Conservation (phyloP, 2,888 invertebrate genomes). For the Dorcus hopei region DNA sequence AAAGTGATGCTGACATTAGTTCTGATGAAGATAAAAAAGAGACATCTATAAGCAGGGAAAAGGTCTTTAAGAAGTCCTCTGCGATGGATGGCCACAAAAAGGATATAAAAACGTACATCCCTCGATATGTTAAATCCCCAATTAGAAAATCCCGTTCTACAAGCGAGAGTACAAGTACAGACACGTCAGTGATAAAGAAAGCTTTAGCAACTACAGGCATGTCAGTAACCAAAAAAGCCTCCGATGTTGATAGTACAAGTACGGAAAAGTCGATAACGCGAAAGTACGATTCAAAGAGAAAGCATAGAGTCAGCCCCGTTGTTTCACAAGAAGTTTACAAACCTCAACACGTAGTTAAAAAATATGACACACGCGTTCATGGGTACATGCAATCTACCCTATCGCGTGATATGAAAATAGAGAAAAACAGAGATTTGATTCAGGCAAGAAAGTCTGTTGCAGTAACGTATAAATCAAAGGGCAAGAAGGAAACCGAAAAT, state of each 20-base stretch:
- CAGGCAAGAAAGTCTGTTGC: conserved; percentile 15
- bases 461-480: conserved; percentile 28
- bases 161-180: conserved; percentile 22
- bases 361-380: conserved; percentile 40
- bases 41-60: conserved; percentile 18
- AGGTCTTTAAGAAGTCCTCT: conserved; percentile 24
- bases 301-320: conserved; percentile 10
- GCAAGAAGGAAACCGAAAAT: conserved; percentile 41
- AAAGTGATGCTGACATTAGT: conserved; percentile 43
- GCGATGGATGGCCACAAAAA: background rate
- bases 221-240: too few species aligned
- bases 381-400: conserved; percentile 62
- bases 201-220: too few species aligned
- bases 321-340: conserved; percentile 20
- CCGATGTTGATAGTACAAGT: conserved; percentile 9
- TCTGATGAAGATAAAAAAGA: conserved; percentile 38
- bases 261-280: conserved; percentile 12
- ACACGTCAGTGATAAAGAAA: too few species aligned
- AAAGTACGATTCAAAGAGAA: conserved; percentile 22
- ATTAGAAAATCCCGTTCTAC: conserved; percentile 16
- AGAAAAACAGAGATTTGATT: conserved; percentile 31
- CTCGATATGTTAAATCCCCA: conserved; percentile 21
- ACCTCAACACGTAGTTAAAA: conserved; percentile 23
- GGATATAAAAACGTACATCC: conserved; percentile 18
- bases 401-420: conserved; percentile 56